Conservation (phyloP, 2,797 vertebrate species). For the Neostethus bicornis region DNA sequence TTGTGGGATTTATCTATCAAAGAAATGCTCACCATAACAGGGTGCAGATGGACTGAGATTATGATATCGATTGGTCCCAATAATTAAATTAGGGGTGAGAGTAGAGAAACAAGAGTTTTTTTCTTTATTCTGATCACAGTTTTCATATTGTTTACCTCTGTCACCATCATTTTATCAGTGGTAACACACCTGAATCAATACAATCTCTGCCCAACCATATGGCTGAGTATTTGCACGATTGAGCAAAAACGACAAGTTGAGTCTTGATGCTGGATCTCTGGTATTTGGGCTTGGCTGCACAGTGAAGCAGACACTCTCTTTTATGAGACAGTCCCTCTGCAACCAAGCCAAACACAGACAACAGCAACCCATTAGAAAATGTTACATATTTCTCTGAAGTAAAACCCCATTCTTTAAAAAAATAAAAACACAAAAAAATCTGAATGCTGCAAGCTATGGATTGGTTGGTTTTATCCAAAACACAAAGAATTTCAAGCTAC, state of each 20-base stretch:
- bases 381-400: not conserved
- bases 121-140: not conserved
- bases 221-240: constrained; percentile 5
- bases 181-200: constrained; percentile 1
- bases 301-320: constrained; percentile 5
- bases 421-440: not conserved
- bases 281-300: constrained; percentile 63
- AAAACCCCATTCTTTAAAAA: not conserved
- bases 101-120: not conserved
- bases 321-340: not conserved
- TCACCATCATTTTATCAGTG: not conserved
- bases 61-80: constrained; percentile 1
- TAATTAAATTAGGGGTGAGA: constrained; percentile 11
- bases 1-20: constrained; percentile 32
- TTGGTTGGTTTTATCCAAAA: not conserved
- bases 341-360: constrained; percentile 15
- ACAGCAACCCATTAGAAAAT: not conserved
- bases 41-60: constrained; percentile 6
- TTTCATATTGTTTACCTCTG: not conserved
- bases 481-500: not conserved
- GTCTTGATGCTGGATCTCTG: constrained; percentile 56
- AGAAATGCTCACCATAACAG: constrained; percentile 18
- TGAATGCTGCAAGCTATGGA: not conserved
- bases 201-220: not conserved
- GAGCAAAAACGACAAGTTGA: constrained; percentile 33